Base-by-base conservation (phyloP, 1,140 invertebrate species). In the Catajapyx aquilonaris region DNA sequence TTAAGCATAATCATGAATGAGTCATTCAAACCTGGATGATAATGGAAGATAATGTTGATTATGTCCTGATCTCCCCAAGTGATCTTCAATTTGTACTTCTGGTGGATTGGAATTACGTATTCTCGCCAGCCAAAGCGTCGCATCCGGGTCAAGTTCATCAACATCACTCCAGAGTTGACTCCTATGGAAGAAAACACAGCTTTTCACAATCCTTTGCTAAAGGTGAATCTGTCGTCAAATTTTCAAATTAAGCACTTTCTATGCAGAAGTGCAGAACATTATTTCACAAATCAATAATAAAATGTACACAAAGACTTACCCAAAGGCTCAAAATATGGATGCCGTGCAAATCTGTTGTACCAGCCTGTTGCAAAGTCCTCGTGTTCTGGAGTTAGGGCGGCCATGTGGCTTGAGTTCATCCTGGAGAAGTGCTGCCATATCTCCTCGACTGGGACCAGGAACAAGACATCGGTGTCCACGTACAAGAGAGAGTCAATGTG, bases 41-140 rank as follows among this genome's bases (percentile, higher is more conserved):
- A 81, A 57, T 87, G 78, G 54, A 94, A 93, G 47, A 91, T 78
- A 43, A 94, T 88, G 54, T 95, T 95, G 43, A 95, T 86, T 40
- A 95, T 85, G 62, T 94, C 88, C 59, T 95, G 90, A 61, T 95
- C 88, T n/a, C 88, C 90, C 83, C 84, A 94, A 3, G 81, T 86
- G 32, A 94, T 85, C 49, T 84, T 76, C 5, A 78, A 50, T 46
- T 73, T 78, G 57, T 84, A 94, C 52, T 81, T 72, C 45, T 80
- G 70, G 55, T 84, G 81, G 45, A 90, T 80, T 9, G 80, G 73
- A 34, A 76, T 64, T 2, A 94, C 68, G 54, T 85, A 78, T 40
- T 76, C 64, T 25, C 73, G 71, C 86, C 87, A 94, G 23, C 73
- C 64, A 48, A 88, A 84, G 33, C 68, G 52, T 46, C 87, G 62